These are phyloP conservation scores for Babylonia areolata DNA, from an alignment of 1,140 invertebrate genomes.

Conservation along the genomic window DNA sequence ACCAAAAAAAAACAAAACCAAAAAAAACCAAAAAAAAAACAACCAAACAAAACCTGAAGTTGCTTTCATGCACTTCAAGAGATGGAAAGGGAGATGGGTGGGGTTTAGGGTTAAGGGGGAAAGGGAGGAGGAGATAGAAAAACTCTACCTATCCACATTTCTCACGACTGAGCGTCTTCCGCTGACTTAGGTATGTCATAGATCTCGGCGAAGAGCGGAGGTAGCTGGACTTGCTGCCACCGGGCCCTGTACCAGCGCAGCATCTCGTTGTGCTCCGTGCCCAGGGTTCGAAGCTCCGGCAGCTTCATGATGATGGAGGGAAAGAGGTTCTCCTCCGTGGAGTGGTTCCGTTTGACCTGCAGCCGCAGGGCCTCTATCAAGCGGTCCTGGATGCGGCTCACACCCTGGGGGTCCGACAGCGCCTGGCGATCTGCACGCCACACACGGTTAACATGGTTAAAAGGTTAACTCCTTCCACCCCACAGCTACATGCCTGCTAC, in stretches of 20 bases:
- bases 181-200: conserved; percentile 97
- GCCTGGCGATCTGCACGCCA: conserved; percentile 80
- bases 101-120: too few species aligned
- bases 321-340: conserved; percentile 81
- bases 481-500: too few species aligned
- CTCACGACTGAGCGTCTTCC: conserved; percentile 41
- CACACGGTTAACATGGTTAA: too few species aligned
- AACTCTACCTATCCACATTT: not conserved
- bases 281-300: conserved; percentile 88
- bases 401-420: conserved; percentile 88
- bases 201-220: conserved; percentile 96
- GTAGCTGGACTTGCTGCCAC: conserved; percentile 90
- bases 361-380: conserved; percentile 90
- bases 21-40: not conserved
- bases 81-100: too few species aligned
- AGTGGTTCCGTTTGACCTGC: conserved; percentile 81
- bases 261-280: conserved; percentile 88
- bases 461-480: too few species aligned
- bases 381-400: conserved; percentile 87
- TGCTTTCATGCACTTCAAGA: too few species aligned
- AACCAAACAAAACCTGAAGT: not conserved
- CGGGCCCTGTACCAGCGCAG: conserved; percentile 93
- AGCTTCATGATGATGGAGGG: conserved; percentile 84
- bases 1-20: not conserved
- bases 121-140: not conserved